Evolutionary conservation across 2,113 vertebrate genomes (phyloP).

Genomic region (Alligator mississippiensis): DNA sequence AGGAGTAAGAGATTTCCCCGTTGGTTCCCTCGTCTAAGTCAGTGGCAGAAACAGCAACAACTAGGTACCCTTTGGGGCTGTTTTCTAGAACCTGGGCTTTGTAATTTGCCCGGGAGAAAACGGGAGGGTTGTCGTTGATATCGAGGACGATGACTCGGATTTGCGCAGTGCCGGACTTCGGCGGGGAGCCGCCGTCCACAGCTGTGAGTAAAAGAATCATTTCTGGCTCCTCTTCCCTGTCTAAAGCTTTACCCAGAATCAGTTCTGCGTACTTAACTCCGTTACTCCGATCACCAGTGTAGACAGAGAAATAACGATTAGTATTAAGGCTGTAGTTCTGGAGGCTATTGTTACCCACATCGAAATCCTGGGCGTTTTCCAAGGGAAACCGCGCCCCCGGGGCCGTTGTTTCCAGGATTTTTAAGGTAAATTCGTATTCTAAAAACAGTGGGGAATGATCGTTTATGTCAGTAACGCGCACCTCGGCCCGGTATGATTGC

Average conservation of each 20-base stretch:
- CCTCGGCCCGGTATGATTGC: constrained; percentile 55
- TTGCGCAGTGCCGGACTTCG: constrained; percentile 54
- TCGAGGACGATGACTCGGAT: constrained; percentile 36
- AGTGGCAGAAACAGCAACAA: constrained; percentile 7
- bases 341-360: constrained; percentile 65
- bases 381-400: constrained; percentile 43
- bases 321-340: constrained; percentile 63
- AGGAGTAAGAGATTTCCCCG: constrained; percentile 28
- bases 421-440: constrained; percentile 58
- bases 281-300: neutral
- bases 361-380: constrained; percentile 61
- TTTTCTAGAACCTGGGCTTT: constrained; percentile 69
- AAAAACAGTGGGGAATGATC: constrained; percentile 82
- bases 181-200: constrained; percentile 39
- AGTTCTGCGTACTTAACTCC: constrained; percentile 45
- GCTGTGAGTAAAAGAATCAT: constrained; percentile 58
- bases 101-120: constrained; percentile 70
- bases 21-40: constrained; percentile 68
- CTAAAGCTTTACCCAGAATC: constrained; percentile 48
- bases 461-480: constrained; percentile 84
- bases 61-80: neutral
- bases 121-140: constrained; percentile 81
- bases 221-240: constrained; percentile 50
- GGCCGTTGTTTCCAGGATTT: constrained; percentile 51
- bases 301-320: constrained; percentile 68